These are phyloP conservation scores for Chaenocephalus aceratus DNA, from an alignment of 2,113 vertebrate genomes.

Conservation along the genomic window DNA sequence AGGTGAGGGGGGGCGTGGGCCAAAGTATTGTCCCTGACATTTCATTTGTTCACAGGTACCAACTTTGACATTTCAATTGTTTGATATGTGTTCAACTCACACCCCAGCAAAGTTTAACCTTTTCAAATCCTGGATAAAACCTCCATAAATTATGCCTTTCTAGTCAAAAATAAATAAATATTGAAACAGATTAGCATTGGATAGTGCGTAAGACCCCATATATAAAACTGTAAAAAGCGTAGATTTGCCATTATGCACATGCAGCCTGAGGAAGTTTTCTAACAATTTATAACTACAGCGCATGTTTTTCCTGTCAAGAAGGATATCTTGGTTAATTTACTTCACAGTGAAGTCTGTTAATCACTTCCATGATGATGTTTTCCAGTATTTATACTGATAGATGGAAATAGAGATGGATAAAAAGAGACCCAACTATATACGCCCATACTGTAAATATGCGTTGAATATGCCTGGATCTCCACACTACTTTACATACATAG, in stretches of 20 bases:
- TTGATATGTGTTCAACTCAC: slow-evolving; percentile 74
- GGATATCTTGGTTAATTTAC: background rate
- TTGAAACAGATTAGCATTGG: slow-evolving; percentile 28
- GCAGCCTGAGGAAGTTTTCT: background rate
- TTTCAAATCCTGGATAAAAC: slow-evolving; percentile 60
- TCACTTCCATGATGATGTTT: background rate
- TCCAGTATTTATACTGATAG: background rate
- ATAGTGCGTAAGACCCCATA: background rate
- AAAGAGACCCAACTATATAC: slow-evolving; percentile 1
- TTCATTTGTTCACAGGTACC: slow-evolving; percentile 70
- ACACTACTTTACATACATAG: slow-evolving; percentile 51
- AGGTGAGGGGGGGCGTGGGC: slow-evolving; percentile 51
- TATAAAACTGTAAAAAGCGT: no score
- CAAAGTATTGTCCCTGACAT: slow-evolving; percentile 72
- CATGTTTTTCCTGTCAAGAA: background rate
- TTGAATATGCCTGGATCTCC: slow-evolving; percentile 31
- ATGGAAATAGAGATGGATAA: background rate
- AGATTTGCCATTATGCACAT: background rate
- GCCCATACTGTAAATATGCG: slow-evolving; percentile 24
- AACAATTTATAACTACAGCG: background rate
- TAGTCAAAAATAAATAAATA: background rate
- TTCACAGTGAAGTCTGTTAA: background rate
- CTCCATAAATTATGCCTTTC: slow-evolving; percentile 41
- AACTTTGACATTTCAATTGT: slow-evolving; percentile 76
- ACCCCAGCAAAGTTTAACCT: slow-evolving; percentile 69